Evolutionary conservation across 53 echinoderm and acorn worm genomes (phyloP), one percentile per base, ranked within the genome.

Genomic region (Echinarachnius parma): DNA sequence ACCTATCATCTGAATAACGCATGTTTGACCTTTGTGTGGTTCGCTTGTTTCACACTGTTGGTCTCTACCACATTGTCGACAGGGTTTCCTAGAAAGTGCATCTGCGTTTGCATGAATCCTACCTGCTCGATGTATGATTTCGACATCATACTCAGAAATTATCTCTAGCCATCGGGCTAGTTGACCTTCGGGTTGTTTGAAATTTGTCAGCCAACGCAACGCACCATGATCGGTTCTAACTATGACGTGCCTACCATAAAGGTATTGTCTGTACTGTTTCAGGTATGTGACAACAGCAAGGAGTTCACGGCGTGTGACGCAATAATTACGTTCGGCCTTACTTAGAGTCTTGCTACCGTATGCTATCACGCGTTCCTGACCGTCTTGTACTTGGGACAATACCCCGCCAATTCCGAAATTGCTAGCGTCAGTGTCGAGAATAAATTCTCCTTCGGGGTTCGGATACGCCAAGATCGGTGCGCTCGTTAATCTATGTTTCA

Each of bases 371-470:
- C 64, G 61, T 50, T 81, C 80, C 14, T 75, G 21, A 2, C 75
- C 82, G 15, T 81, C 59, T 31, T 82, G 82, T 37, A 63, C 58
- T 34, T 82, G 82, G 1, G 82, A 75, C 5, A 82, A 48, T 13
- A 82, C 75, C 4, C 75, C 75, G 24, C 82, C 82, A 9, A 75
- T 82, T 0, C 75, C 82, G 26, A 50, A 21, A 0, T 64, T 62
- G 20, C 82, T 82, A 11, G 82, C 82, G 24, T 82, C 82, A 0
- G 64, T 82, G 46, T 82, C 82, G 2, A 82, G 46, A 13, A 82
- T 76, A 48, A 76, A 82, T 11, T 21, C 29, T n/a, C 65, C 63
- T 1, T 76, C 65, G 9, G 45, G 31, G 9, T n/a, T 55, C 2
- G 82, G 76, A 42, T 82, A 82, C 5, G 65, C 61, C 32, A 76